phyloP scores from a whole-genome alignment of 2,797 vertebrate species.

The Benthosema pterotum region DNA sequence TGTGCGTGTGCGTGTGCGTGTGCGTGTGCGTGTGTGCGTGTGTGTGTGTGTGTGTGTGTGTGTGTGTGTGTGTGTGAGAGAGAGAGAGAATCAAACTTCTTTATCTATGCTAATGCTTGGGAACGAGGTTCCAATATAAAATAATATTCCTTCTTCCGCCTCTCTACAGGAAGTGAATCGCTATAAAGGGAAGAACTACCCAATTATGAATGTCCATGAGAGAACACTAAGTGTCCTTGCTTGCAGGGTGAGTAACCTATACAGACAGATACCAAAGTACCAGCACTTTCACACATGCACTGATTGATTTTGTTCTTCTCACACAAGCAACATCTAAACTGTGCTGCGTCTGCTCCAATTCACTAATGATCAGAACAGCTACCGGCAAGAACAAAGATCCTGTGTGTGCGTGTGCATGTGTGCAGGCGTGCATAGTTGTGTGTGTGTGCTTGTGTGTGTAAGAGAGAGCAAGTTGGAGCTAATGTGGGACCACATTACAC shows the following conservation, averaged over 20 bases:
- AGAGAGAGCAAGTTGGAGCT: conserved; percentile 1
- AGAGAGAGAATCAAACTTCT: too few relatives aligned
- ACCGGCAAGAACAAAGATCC: conserved; percentile 40
- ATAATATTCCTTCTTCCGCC: conserved; percentile 7
- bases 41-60: too few relatives aligned
- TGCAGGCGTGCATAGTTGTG: conserved; percentile 26
- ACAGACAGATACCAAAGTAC: neutral
- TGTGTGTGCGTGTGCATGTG: conserved; percentile 16
- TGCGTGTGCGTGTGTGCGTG: too few relatives aligned
- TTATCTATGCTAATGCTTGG: too few relatives aligned
- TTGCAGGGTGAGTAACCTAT: conserved; percentile 87
- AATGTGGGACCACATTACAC: conserved; percentile 12
- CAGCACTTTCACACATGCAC: neutral
- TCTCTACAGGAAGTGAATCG: conserved; percentile 92
- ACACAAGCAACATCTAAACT: conserved; percentile 12
- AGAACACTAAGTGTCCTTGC: conserved; percentile 95
- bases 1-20: too few relatives aligned
- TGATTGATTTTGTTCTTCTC: neutral
- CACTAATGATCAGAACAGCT: conserved; percentile 40
- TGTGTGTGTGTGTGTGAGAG: too few relatives aligned
- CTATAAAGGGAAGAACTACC: conserved; percentile 98
- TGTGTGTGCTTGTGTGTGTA: neutral
- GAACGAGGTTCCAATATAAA: neutral
- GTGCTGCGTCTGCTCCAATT: conserved; percentile 38
- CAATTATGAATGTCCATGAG: conserved; percentile 98